These are phyloP conservation scores for Linepithema humile DNA, from an alignment of 1,140 invertebrate genomes.

Conservation along the genomic window DNA sequence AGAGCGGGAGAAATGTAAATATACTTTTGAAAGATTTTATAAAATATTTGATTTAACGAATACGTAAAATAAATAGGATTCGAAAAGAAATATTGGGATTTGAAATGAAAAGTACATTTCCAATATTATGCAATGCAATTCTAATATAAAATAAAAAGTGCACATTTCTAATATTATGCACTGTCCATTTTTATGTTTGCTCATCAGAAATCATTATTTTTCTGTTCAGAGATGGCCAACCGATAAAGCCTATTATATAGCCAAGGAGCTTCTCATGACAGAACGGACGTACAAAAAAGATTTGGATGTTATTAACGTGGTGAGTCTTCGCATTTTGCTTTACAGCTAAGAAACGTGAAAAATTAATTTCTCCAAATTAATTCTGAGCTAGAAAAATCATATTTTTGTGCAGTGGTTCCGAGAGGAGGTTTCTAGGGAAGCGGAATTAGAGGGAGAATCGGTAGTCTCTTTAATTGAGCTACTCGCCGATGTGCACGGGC, in stretches of 20 bases:
- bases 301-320: constrained; percentile 94
- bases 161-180: too few relatives aligned
- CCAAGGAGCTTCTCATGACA: constrained; percentile 97
- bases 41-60: too few relatives aligned
- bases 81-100: too few relatives aligned
- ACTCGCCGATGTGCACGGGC: constrained; percentile 88
- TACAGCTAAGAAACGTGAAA: neutral
- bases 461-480: constrained; percentile 88
- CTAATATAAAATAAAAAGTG: too few relatives aligned
- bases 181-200: neutral
- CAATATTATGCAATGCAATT: too few relatives aligned
- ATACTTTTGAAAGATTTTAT: too few relatives aligned
- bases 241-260: constrained; percentile 95
- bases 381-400: too few relatives aligned
- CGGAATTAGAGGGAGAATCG: constrained; percentile 85
- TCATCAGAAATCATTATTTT: constrained; percentile 29
- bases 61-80: too few relatives aligned
- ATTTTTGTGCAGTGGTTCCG: constrained; percentile 87
- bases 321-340: constrained; percentile 82
- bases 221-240: constrained; percentile 87
- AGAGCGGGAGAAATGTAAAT: too few relatives aligned
- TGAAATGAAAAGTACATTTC: too few relatives aligned
- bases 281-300: constrained; percentile 98
- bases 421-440: constrained; percentile 87
- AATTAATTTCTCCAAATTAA: too few relatives aligned